These are phyloP conservation scores for Neomonachus schauinslandi DNA, from an alignment of 2,113 vertebrate genomes.

Conservation along the genomic window DNA sequence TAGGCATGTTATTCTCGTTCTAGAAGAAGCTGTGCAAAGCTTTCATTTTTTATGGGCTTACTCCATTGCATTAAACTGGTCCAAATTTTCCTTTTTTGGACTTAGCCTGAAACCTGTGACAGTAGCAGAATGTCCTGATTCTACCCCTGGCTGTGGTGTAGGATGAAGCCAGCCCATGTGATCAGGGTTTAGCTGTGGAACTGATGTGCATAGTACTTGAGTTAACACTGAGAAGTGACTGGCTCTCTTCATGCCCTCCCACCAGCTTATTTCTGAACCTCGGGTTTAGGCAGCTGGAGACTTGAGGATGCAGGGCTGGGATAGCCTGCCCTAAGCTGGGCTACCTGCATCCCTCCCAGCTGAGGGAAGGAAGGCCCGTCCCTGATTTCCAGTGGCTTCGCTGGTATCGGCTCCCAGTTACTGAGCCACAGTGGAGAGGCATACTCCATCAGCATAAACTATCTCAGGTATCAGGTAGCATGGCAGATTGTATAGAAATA, in stretches of 20 bases:
- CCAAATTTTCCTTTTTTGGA: conserved; percentile 53
- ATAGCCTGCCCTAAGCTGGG: neutral
- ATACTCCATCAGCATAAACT: neutral
- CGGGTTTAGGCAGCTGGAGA: neutral
- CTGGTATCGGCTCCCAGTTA: neutral
- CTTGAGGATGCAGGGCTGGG: neutral
- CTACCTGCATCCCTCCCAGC: neutral
- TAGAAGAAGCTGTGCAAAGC: conserved; percentile 38
- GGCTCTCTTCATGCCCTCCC: neutral
- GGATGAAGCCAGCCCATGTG: neutral
- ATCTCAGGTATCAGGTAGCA: neutral
- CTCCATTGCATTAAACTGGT: neutral
- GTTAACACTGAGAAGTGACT: neutral
- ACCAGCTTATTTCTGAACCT: neutral
- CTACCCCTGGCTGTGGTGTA: neutral
- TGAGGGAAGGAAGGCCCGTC: neutral
- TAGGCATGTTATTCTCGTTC: conserved; percentile 42
- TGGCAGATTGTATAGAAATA: neutral
- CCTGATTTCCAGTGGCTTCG: neutral
- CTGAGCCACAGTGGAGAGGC: neutral
- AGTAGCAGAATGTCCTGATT: neutral
- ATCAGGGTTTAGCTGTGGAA: neutral
- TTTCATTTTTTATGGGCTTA: conserved; percentile 39
- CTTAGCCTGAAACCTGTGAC: conserved; percentile 1
- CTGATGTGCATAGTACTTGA: neutral